Percentiles rank a stretch among this genome's conserved stretches.
These are phyloP conservation scores for Festucalex cinctus DNA, from an alignment of 2,113 vertebrate species.

Conservation along the genomic window DNA sequence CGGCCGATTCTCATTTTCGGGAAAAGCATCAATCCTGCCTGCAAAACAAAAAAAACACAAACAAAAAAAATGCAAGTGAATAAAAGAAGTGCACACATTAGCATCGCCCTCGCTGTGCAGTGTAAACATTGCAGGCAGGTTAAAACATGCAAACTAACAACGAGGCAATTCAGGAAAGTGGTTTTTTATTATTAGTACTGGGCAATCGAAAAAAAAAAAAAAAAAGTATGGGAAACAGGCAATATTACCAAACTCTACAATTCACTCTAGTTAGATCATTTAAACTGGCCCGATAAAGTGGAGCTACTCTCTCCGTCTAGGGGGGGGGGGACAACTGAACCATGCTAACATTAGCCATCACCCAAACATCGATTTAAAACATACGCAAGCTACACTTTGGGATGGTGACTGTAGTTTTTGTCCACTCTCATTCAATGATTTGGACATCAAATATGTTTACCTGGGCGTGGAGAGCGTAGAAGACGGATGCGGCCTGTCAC, in stretches of 20 bases:
- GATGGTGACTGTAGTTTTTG: slow-evolving; percentile 32
- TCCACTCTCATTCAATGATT: slow-evolving; percentile 17
- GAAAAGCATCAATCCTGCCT: slow-evolving; percentile 48
- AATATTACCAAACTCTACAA: slow-evolving; percentile 36
- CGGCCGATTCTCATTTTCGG: slow-evolving; percentile 54
- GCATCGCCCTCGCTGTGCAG: slow-evolving; percentile 24
- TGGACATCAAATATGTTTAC: slow-evolving; percentile 52
- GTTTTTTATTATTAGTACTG: slow-evolving; percentile 13
- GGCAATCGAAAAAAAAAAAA: not conserved
- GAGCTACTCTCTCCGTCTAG: not conserved
- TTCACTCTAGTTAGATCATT: slow-evolving; percentile 33
- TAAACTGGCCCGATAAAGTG: slow-evolving; percentile 13
- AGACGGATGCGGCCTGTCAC: slow-evolving; percentile 74
- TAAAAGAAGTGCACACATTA: slow-evolving; percentile 17
- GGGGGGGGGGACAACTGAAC: not conserved
- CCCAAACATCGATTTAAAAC: slow-evolving; percentile 10
- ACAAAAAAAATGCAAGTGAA: not conserved
- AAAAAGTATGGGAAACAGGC: slow-evolving; percentile 1
- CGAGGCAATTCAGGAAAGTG: slow-evolving; percentile 37
- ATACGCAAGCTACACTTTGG: slow-evolving; percentile 15
- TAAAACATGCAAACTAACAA: slow-evolving; percentile 40
- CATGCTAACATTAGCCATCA: slow-evolving; percentile 56
- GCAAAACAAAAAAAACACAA: too few relatives aligned
- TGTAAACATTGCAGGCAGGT: slow-evolving; percentile 52
- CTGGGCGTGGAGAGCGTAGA: slow-evolving; percentile 46